These are phyloP conservation scores for Pseudomyrmex flavicornis DNA, from an alignment of 1,140 invertebrate genomes.

Conservation along the genomic window DNA sequence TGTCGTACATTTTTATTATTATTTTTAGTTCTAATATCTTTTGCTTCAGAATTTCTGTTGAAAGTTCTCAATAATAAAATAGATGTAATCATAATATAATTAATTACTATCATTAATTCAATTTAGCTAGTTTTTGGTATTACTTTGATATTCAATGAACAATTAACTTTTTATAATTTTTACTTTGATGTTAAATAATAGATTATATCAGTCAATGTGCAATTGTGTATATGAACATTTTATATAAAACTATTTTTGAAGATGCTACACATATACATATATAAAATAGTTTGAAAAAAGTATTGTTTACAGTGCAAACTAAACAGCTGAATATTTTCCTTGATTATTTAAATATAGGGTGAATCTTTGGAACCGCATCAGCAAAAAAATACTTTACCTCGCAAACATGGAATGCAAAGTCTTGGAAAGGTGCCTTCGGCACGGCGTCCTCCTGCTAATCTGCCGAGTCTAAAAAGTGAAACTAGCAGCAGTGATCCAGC, in stretches of 20 bases:
- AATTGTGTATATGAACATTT: background rate
- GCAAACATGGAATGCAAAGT: constrained; percentile 99
- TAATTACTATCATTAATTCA: background rate
- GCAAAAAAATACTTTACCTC: constrained; percentile 94
- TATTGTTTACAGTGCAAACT: background rate
- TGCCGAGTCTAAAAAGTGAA: constrained; percentile 99
- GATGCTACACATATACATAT: background rate
- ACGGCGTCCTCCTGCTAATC: constrained; percentile 97
- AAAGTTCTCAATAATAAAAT: no score
- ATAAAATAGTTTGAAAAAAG: background rate
- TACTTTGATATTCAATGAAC: no score
- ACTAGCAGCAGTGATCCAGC: constrained; percentile 91
- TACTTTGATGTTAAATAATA: no score
- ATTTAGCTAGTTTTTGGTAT: background rate
- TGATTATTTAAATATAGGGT: constrained; percentile 86
- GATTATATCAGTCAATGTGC: no score
- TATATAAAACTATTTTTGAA: background rate
- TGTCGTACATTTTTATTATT: constrained; percentile 44
- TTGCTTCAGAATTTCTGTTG: background rate
- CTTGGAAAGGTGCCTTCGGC: constrained; percentile 98
- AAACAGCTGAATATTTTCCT: background rate
- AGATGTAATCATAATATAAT: background rate
- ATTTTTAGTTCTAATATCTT: background rate
- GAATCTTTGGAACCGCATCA: constrained; percentile 94
- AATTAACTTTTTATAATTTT: no score